Conservation (phyloP, 2,113 vertebrate genomes). For the Cathartes aura region DNA sequence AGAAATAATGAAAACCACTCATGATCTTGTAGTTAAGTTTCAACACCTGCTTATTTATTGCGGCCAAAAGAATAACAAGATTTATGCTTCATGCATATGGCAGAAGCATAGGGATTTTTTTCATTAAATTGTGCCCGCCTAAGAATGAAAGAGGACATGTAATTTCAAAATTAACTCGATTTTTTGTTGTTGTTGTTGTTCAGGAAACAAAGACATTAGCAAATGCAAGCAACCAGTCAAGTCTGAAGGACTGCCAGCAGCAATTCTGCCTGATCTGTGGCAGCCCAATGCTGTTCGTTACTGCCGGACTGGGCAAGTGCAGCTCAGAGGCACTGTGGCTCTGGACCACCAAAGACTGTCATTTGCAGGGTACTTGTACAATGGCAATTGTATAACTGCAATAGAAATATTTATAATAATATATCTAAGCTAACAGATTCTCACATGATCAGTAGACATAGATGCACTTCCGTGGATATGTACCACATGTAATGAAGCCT, state of each 20-base stretch:
- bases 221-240: neutral
- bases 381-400: neutral
- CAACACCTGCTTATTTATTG: constrained; percentile 41
- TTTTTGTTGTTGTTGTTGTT: neutral
- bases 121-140: neutral
- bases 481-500: neutral
- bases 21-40: neutral
- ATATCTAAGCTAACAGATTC: neutral
- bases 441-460: neutral
- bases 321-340: neutral
- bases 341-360: neutral
- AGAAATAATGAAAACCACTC: constrained; percentile 16
- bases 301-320: neutral
- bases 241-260: neutral
- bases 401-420: neutral
- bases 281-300: neutral
- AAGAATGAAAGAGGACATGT: neutral
- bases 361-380: neutral
- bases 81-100: neutral
- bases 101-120: neutral
- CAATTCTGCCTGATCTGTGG: neutral
- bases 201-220: neutral
- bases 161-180: neutral
- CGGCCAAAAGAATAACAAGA: neutral
- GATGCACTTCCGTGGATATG: neutral